Base-by-base conservation (phyloP, 2,888 invertebrate genomes). In the Steinernema scapterisci region DNA sequence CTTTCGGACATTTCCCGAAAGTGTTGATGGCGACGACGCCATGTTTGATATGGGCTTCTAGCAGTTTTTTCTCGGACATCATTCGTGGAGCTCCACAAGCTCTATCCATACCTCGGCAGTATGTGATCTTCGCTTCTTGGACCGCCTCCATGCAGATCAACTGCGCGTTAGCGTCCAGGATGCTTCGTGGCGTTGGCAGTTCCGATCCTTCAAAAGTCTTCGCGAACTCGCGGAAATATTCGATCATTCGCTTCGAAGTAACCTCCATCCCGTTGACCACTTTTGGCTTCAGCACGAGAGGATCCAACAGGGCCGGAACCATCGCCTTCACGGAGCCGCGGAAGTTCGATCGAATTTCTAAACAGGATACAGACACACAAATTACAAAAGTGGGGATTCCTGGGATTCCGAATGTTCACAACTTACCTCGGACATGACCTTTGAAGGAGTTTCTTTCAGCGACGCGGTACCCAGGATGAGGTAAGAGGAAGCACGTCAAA, bases 401-500 rank as follows among this genome's bases (percentile, higher is more conserved):
- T 31, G n/a, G 5, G 16, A 5, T 1, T 1, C 27, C 45, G 13
- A 21, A 48, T 48, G 16, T 3, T 23, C 63, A 44, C 16, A 48
- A n/a, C 63, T 21, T 3, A 84, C 84, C 84, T 78, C 85, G 85
- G 45, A 85, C 84, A 52, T 84, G 83, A 0, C 86, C 86, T 43
- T 82, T 75, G 74, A 86, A 86, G 48, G 84, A 83, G 44, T 81
- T 80, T 44, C 83, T 63, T 44, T 86, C 86, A 2, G 86, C 84
- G n/a, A 86, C 86, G 76, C 82, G 81, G 43, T 85, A 82, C 6
- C 86, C 86, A 0, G 86, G 86, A 80, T 86, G 84, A 2, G 86
- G 86, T 7, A 86, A 74, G 7, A 86, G 75, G 73, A 79, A 85
- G 70, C 86, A 86, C 7, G 74, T 74, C 48, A 85, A 79, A 16